Conservation (phyloP, 2,113 vertebrate species). For the Dromiciops gliroides region DNA sequence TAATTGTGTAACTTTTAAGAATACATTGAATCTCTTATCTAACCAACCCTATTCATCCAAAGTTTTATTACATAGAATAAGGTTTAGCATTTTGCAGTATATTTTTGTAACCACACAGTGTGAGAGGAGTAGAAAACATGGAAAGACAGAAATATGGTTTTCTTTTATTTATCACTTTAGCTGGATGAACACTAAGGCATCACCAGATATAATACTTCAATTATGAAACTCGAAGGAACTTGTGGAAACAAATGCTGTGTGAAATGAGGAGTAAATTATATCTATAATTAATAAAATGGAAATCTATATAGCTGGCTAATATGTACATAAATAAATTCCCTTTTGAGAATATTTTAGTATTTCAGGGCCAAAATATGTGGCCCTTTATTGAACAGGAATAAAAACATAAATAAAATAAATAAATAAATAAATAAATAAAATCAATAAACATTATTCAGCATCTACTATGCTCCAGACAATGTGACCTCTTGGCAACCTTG, state of each 20-base stretch:
- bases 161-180: constrained; percentile 46
- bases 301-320: constrained; percentile 25
- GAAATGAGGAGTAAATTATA: constrained; percentile 9
- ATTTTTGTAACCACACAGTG: constrained; percentile 7
- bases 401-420: background rate
- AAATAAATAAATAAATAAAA: too few relatives aligned
- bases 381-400: constrained; percentile 38
- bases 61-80: constrained; percentile 22
- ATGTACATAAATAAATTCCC: constrained; percentile 18
- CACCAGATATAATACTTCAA: constrained; percentile 53
- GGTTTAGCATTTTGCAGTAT: background rate
- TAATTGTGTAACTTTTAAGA: constrained; percentile 44
- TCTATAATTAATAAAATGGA: constrained; percentile 41
- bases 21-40: constrained; percentile 37
- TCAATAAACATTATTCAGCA: background rate
- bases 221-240: constrained; percentile 4
- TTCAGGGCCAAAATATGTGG: constrained; percentile 44
- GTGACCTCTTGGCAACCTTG: background rate
- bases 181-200: constrained; percentile 30
- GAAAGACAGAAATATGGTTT: constrained; percentile 8
- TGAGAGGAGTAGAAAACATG: constrained; percentile 22
- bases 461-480: background rate
- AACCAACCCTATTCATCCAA: constrained; percentile 12
- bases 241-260: background rate
- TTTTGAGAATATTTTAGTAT: constrained; percentile 38